Conservation (phyloP, 2,113 vertebrate species). For the Bolborhynchus lineola region DNA sequence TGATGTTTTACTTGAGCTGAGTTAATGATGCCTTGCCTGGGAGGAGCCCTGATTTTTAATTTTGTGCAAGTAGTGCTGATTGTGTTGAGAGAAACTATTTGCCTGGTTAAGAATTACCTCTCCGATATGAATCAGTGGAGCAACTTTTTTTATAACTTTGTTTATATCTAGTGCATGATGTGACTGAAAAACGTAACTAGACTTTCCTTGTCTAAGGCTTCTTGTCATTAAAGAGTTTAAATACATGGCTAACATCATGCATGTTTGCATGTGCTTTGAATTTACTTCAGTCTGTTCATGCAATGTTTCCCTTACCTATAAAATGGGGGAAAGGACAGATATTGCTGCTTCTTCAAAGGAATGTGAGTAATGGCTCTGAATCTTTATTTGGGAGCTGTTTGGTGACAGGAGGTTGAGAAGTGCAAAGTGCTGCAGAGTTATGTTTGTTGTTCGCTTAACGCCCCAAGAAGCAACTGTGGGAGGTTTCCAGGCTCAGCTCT, state of each 20-base stretch:
- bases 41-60: not conserved
- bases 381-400: not conserved
- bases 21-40: not conserved
- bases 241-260: not conserved
- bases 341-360: not conserved
- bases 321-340: rapidly evolving
- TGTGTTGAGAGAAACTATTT: not conserved
- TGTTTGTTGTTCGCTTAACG: not conserved
- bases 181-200: not conserved
- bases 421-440: not conserved
- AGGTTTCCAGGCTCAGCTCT: not conserved
- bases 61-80: not conserved
- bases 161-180: not conserved
- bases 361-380: not conserved
- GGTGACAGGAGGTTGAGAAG: not conserved
- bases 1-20: not conserved
- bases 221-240: not conserved
- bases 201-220: not conserved
- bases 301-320: not conserved
- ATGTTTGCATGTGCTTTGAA: not conserved
- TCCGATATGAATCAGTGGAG: not conserved
- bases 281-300: not conserved
- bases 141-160: not conserved
- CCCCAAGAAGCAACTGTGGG: not conserved
- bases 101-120: not conserved